Conservation (phyloP, 2,797 vertebrate genomes). For the Podargus strigoides region DNA sequence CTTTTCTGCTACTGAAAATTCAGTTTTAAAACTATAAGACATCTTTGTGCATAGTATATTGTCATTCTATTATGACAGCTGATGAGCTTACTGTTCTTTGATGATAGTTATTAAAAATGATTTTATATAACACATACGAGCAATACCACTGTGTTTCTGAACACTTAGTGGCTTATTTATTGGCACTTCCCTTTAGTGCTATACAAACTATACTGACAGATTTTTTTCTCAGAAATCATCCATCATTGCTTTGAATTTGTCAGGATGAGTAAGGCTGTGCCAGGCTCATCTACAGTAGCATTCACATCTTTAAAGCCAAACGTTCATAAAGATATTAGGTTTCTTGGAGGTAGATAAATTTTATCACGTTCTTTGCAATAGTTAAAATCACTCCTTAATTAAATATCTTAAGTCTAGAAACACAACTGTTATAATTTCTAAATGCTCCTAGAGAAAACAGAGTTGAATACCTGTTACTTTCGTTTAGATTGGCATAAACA, state of each 20-base stretch:
- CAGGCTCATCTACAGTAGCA: neutral
- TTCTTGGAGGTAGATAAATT: neutral
- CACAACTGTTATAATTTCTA: neutral
- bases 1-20: neutral
- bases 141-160: neutral
- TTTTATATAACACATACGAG: neutral
- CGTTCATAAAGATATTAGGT: neutral
- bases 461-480: neutral
- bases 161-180: constrained; percentile 24
- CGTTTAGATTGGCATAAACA: neutral
- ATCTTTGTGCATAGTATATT: neutral
- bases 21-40: neutral
- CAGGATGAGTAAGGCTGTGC: neutral
- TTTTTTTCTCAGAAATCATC: constrained; percentile 19
- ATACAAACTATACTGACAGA: neutral
- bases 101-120: neutral
- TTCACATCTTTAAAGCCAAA: neutral
- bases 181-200: neutral
- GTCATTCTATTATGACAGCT: neutral
- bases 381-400: neutral
- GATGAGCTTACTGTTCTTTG: neutral
- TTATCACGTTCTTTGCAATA: neutral
- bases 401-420: neutral
- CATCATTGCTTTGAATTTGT: constrained; percentile 19
- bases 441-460: neutral